Evolutionary conservation across 1,140 invertebrate genomes (phyloP).

Genomic region (Halesus radiatus): DNA sequence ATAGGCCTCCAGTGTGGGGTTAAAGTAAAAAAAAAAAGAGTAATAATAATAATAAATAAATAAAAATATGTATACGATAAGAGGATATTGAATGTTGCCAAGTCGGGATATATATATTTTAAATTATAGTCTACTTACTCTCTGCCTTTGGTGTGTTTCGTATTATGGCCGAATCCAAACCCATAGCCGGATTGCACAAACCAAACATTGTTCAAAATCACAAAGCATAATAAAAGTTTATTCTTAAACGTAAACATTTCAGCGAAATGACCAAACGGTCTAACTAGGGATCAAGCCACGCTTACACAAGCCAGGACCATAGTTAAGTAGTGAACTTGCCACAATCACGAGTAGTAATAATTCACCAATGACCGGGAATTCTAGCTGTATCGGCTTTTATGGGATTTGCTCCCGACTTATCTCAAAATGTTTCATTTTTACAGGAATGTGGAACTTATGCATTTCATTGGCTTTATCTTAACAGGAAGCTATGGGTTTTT

Average conservation of each 20-base stretch:
- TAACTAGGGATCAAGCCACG: background rate
- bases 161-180: background rate
- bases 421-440: background rate
- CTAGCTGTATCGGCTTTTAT: background rate
- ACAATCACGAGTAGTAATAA: background rate
- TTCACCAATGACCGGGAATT: conserved; percentile 1
- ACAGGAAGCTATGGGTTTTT: conserved; percentile 4
- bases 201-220: conserved; percentile 19
- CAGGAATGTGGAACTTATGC: background rate
- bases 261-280: background rate
- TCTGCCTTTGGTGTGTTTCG: no score
- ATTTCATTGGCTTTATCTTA: conserved; percentile 4
- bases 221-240: conserved; percentile 25
- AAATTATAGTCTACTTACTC: conserved; percentile 3
- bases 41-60: no score
- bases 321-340: background rate
- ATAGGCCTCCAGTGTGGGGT: no score
- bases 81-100: no score
- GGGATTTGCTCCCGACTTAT: background rate
- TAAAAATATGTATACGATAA: no score
- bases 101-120: no score
- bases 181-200: conserved; percentile 24
- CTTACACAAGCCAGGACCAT: background rate
- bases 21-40: no score
- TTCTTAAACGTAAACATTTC: conserved; percentile 31